Evolutionary conservation across 2,888 invertebrate species (phyloP).

Genomic region (Acanthosepion lycidas): DNA sequence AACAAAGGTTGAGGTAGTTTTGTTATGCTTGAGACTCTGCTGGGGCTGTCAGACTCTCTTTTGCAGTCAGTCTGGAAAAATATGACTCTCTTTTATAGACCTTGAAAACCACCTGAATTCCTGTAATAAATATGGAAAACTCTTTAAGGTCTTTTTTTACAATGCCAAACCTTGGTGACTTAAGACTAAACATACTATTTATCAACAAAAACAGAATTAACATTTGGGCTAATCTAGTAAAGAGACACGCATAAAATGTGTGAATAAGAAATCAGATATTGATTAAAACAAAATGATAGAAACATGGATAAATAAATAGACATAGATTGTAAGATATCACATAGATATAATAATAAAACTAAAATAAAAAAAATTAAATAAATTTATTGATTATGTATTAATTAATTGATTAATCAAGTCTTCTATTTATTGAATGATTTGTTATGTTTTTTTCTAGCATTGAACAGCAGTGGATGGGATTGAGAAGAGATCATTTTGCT

Average conservation of each 20-base stretch:
- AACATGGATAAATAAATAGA: not conserved
- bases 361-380: not conserved
- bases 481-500: slow-evolving; percentile 1
- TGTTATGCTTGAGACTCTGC: too few relatives aligned
- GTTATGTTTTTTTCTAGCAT: not conserved
- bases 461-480: not conserved
- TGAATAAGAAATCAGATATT: not conserved
- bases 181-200: too few relatives aligned
- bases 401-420: not conserved
- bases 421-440: not conserved
- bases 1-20: too few relatives aligned
- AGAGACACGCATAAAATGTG: not conserved
- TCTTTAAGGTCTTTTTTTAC: too few relatives aligned
- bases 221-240: not conserved
- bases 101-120: too few relatives aligned
- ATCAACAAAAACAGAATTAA: too few relatives aligned
- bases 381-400: not conserved
- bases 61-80: too few relatives aligned
- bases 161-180: too few relatives aligned
- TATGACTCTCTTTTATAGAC: too few relatives aligned
- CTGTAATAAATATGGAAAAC: too few relatives aligned
- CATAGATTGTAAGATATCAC: not conserved
- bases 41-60: too few relatives aligned
- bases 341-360: not conserved
- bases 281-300: not conserved